Evolutionary conservation across 2,113 vertebrate genomes (phyloP).

Genomic region (Anhinga anhinga): DNA sequence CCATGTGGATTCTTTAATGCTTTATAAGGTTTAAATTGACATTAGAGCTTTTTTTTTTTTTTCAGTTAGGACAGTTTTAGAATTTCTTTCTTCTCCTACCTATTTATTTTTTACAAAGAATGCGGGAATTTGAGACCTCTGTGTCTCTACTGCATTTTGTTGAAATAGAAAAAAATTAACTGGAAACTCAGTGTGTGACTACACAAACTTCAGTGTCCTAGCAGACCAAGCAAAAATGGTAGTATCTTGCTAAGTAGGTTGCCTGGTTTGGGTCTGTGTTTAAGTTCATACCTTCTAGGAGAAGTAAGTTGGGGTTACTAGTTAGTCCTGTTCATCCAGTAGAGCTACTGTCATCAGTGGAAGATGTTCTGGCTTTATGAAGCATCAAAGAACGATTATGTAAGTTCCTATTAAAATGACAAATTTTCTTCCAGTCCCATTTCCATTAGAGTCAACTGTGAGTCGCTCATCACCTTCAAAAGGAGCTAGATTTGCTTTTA

Average conservation of each 20-base stretch:
- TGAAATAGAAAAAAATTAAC: not conserved
- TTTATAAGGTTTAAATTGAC: conserved; percentile 30
- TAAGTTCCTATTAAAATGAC: conserved; percentile 1
- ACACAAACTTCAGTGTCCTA: not conserved
- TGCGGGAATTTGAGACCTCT: not conserved
- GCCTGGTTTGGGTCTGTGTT: not conserved
- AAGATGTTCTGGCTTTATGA: not conserved
- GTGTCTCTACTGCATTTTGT: not conserved
- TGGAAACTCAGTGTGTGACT: not conserved
- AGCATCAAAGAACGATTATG: not conserved
- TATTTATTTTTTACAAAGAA: conserved; percentile 14
- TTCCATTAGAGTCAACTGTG: not conserved
- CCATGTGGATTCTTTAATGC: conserved; percentile 25
- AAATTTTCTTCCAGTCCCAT: not conserved
- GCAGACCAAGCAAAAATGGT: not conserved
- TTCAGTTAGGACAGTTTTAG: not conserved
- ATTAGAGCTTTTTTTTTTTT: not conserved
- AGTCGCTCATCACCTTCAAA: not conserved
- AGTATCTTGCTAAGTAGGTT: not conserved
- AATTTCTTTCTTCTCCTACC: not conserved
- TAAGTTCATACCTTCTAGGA: not conserved
- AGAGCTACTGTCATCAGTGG: not conserved
- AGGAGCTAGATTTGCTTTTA: not conserved
- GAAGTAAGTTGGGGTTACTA: not conserved
- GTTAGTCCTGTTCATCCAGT: not conserved